Percentiles rank a stretch among this genome's conserved stretches.
Conservation (phyloP, 1,140 invertebrate genomes). For the Aphis gossypii region DNA sequence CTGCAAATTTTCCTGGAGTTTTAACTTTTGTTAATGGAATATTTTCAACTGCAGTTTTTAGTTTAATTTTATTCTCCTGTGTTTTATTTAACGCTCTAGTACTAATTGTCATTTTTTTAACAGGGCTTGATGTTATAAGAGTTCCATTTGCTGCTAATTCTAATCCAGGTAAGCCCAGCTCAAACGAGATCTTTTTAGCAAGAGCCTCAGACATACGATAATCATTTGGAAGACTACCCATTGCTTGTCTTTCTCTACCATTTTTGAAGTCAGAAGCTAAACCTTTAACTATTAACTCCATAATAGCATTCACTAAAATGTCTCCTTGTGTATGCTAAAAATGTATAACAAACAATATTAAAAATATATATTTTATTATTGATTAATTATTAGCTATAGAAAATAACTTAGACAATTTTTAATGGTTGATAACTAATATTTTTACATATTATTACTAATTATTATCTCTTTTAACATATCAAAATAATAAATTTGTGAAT, state of each 20-base stretch:
- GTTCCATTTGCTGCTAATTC: constrained; percentile 34
- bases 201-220: constrained; percentile 51
- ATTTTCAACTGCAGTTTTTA: constrained; percentile 38
- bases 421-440: neutral
- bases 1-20: constrained; percentile 47
- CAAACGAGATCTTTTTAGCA: constrained; percentile 27
- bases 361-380: neutral
- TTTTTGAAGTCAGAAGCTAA: constrained; percentile 43
- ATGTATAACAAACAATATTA: neutral
- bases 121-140: constrained; percentile 32
- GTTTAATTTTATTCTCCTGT: neutral
- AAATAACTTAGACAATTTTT: neutral
- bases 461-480: neutral
- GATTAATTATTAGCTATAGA: neutral
- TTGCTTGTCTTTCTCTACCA: constrained; percentile 52
- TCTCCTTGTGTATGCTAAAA: constrained; percentile 54
- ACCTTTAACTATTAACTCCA: constrained; percentile 52
- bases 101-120: constrained; percentile 14
- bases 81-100: constrained; percentile 34
- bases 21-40: neutral
- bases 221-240: constrained; percentile 54
- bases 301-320: constrained; percentile 48
- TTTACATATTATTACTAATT: neutral
- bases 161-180: constrained; percentile 1
- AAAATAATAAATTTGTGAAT: neutral